Evolutionary conservation across 2,797 vertebrate species (phyloP), one percentile per base, ranked within the genome.

Genomic region (Schizopygopsis malacanthus): DNA sequence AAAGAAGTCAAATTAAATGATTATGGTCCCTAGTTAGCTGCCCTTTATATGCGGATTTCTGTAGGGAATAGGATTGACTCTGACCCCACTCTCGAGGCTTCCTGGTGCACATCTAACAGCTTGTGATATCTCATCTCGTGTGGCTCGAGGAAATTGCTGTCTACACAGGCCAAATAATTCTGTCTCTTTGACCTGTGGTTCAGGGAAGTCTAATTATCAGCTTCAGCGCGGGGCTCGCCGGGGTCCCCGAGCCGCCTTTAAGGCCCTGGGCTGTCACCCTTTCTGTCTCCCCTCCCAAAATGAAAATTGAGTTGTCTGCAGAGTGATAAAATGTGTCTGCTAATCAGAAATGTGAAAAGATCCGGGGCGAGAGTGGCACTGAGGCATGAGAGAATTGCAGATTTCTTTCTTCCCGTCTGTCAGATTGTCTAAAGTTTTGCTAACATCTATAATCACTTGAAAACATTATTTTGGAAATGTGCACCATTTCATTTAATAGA

Each of bases 1-100:
- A 91, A 94, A 94, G 94, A 92, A 95, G 94, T 94, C 95, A 96
- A 96, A 97, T 97, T 96, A 97, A 96, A 94, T 94, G 95, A 95
- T 95, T 86, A 67, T 92, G 91, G 92, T 90, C 92, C 91, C 94
- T 96, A 93, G 95, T 97, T 96, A 97, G 93, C 93, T 95, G 91
- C 85, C 93, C 96, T 95, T 96, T 95, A 95, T 97, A 94, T 95
- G 96, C 92, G 92, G 92, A 92, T 90, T 95, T 90, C 95, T 94
- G 94, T 93, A 93, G 96, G 95, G 92, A 96, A 93, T 95, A 92
- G 88, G 88, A 94, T 91, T 91, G 91, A 94, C 93, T 92, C 93
- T 90, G 93, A 95, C 90, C 92, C 88, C 86, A 91, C 90, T 91
- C 86, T 92, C 88, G 89, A 92, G 87, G 93, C 92, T 94, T 90